Conservation (phyloP, 2,888 invertebrate species). For the Choreutis nemorana region DNA sequence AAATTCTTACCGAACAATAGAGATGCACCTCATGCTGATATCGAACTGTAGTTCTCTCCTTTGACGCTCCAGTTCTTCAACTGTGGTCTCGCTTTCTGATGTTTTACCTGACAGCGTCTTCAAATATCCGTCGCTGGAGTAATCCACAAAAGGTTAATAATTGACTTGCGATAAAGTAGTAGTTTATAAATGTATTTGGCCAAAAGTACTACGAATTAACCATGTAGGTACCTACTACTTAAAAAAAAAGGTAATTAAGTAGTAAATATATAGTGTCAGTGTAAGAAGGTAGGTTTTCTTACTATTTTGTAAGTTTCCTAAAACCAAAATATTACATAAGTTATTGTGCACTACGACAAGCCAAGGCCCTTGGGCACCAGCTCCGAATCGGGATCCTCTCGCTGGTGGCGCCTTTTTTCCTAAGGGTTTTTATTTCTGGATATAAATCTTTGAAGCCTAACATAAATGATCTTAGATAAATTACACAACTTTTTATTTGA, state of each 20-base stretch:
- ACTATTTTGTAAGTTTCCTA: too few species aligned
- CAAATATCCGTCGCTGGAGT: constrained; percentile 35
- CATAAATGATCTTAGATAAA: too few species aligned
- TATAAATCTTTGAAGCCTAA: too few species aligned
- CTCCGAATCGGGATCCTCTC: too few species aligned
- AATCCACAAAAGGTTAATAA: constrained; percentile 2
- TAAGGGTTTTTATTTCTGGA: too few species aligned
- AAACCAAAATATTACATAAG: too few species aligned
- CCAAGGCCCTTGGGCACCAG: too few species aligned
- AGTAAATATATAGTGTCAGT: neutral
- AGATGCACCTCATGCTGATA: constrained; percentile 80
- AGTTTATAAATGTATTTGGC: neutral
- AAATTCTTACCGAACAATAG: constrained; percentile 74
- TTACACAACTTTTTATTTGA: too few species aligned
- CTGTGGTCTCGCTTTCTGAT: constrained; percentile 52
- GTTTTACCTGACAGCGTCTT: constrained; percentile 32
- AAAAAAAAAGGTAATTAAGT: neutral
- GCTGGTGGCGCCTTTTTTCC: too few species aligned
- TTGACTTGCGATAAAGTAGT: neutral
- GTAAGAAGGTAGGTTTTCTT: too few species aligned
- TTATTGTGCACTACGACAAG: too few species aligned
- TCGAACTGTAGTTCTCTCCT: constrained; percentile 77
- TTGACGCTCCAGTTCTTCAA: constrained; percentile 72
- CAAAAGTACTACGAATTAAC: neutral
- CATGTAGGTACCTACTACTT: neutral